Conservation (phyloP, 2,888 invertebrate genomes). For the Plemyria rubiginata region DNA sequence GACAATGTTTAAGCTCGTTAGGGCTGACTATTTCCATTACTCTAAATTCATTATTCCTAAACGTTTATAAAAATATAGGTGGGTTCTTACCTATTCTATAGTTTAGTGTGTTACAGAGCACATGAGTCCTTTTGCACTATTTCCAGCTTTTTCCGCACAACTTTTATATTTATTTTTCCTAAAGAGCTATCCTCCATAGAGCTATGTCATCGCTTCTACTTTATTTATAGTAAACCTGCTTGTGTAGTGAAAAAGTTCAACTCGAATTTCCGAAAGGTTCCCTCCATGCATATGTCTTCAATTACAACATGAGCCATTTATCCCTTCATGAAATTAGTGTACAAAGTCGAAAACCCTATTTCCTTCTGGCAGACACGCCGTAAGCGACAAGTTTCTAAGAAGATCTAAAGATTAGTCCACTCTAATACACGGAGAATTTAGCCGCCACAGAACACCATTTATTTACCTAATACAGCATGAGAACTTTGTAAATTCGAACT, state of each 20-base stretch:
- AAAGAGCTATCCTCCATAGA: too few relatives aligned
- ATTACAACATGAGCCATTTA: background rate
- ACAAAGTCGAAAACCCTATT: conserved; percentile 51
- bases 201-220: background rate
- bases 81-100: too few relatives aligned
- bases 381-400: conserved; percentile 70
- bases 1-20: conserved; percentile 52
- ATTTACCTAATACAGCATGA: conserved; percentile 67
- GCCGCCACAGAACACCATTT: conserved; percentile 48
- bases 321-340: conserved; percentile 16
- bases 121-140: too few relatives aligned
- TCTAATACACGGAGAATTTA: conserved; percentile 55
- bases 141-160: too few relatives aligned
- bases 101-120: too few relatives aligned
- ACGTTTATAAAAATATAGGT: too few relatives aligned
- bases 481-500: conserved; percentile 62
- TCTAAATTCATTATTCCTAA: too few relatives aligned
- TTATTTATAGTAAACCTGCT: background rate
- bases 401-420: conserved; percentile 68
- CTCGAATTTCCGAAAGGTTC: background rate
- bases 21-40: conserved; percentile 45
- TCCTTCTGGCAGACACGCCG: conserved; percentile 57
- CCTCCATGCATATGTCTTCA: background rate
- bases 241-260: background rate
- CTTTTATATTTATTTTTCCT: too few relatives aligned